phyloP scores from a whole-genome alignment of 1,140 invertebrate species.

The Asbolus verrucosus region DNA sequence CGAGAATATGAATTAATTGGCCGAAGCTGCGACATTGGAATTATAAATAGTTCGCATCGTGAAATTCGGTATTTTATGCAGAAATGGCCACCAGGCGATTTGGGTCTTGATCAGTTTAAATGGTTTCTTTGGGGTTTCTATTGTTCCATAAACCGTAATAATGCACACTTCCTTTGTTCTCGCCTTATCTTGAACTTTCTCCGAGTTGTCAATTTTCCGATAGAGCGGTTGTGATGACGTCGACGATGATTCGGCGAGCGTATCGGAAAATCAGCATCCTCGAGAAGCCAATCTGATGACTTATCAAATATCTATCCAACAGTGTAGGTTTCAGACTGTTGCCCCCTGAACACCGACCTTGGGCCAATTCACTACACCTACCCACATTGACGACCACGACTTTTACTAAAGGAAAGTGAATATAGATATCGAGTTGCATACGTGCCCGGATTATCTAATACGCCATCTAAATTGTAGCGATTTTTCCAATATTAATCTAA shows the following conservation, averaged over 20 bases:
- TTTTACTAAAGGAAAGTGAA: slow-evolving; percentile 48
- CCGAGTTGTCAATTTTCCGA: neutral
- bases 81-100: no score
- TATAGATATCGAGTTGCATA: slow-evolving; percentile 34
- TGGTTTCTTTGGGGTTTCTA: neutral
- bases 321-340: slow-evolving; percentile 47
- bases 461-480: no score
- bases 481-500: no score
- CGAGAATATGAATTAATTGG: slow-evolving; percentile 6
- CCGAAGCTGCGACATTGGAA: slow-evolving; percentile 8
- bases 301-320: slow-evolving; percentile 40
- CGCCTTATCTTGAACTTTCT: slow-evolving; percentile 1
- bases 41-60: no score
- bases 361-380: slow-evolving; percentile 51
- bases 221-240: neutral
- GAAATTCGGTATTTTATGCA: no score
- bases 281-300: slow-evolving; percentile 35
- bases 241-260: neutral
- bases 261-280: slow-evolving; percentile 25
- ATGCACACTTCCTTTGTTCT: slow-evolving; percentile 20
- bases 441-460: slow-evolving; percentile 15
- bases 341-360: slow-evolving; percentile 49
- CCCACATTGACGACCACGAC: slow-evolving; percentile 41
- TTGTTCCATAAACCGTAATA: slow-evolving; percentile 12
- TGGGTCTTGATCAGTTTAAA: no score